Percentiles rank a stretch among this genome's conserved stretches.
Evolutionary conservation across 2,113 vertebrate species (phyloP).

Genomic region (Chloebia gouldiae): DNA sequence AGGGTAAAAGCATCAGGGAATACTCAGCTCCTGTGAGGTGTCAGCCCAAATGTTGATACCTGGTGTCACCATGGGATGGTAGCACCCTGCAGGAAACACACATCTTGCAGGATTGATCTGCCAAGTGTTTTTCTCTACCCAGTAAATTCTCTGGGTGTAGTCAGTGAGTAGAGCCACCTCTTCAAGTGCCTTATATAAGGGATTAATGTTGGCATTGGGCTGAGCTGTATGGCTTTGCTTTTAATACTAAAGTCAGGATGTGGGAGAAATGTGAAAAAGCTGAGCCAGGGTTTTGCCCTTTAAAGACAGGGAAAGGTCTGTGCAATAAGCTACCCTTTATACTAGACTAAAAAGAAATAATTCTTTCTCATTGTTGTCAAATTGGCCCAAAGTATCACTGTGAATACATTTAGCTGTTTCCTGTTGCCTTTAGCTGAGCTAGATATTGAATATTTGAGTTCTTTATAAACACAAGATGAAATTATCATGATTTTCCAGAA

Average conservation of each 20-base stretch:
- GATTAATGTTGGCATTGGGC: not conserved
- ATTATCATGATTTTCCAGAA: constrained; percentile 9
- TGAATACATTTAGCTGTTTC: not conserved
- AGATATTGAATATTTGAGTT: not conserved
- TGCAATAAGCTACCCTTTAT: constrained; percentile 28
- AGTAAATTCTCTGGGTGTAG: not conserved
- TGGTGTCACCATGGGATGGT: not conserved
- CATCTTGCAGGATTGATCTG: not conserved
- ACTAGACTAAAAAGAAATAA: constrained; percentile 9
- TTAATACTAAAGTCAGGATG: not conserved
- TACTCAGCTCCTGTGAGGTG: not conserved
- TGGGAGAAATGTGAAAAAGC: not conserved
- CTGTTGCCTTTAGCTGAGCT: not conserved
- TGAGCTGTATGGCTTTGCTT: not conserved
- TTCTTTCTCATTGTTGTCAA: constrained; percentile 23
- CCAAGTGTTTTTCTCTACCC: not conserved
- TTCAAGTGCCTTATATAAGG: not conserved
- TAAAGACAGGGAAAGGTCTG: constrained; percentile 1
- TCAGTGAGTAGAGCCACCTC: not conserved
- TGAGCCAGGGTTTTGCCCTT: constrained; percentile 46
- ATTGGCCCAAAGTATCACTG: not conserved
- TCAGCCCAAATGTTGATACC: not conserved
- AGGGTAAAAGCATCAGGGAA: not conserved
- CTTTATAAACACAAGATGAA: constrained; percentile 11
- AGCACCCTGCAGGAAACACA: not conserved